Percentiles rank a stretch among this genome's conserved stretches.
Evolutionary conservation across 1,140 invertebrate genomes (phyloP).

Genomic region (Drosophila suzukii): DNA sequence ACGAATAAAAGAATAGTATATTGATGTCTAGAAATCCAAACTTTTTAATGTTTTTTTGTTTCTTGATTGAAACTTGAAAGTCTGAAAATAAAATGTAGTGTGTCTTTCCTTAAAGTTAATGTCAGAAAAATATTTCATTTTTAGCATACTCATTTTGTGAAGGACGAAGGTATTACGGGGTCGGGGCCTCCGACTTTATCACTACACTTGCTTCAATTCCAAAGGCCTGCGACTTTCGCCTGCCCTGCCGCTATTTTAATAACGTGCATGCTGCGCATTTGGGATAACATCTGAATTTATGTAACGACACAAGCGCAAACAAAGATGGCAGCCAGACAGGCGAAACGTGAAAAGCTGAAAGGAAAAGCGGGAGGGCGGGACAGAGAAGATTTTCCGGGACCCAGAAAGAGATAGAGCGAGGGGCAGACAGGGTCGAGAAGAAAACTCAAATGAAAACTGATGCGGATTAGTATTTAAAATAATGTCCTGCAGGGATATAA

Average conservation of each 20-base stretch:
- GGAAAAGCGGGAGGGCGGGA: slow-evolving; percentile 5
- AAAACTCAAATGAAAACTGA: slow-evolving; percentile 82
- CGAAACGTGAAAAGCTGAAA: slow-evolving; percentile 41
- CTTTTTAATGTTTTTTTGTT: too few relatives aligned
- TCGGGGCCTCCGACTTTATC: slow-evolving; percentile 2
- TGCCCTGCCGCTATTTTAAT: slow-evolving; percentile 70
- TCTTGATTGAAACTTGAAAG: too few relatives aligned
- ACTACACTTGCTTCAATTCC: slow-evolving; percentile 36
- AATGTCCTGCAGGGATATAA: slow-evolving; percentile 84
- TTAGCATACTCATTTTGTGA: not conserved
- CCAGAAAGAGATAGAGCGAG: not conserved
- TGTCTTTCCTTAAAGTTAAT: too few relatives aligned
- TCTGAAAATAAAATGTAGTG: too few relatives aligned
- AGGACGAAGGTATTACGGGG: not conserved
- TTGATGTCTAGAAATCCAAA: too few relatives aligned
- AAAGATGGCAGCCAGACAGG: slow-evolving; percentile 72
- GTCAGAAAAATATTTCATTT: not conserved
- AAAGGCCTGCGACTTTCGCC: slow-evolving; percentile 29
- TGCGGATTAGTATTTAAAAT: slow-evolving; percentile 84
- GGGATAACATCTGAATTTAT: slow-evolving; percentile 84
- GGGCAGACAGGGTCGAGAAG: slow-evolving; percentile 7
- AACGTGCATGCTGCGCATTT: slow-evolving; percentile 81
- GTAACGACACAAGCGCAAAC: slow-evolving; percentile 70
- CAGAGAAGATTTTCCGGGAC: not conserved
- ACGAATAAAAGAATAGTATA: not conserved